Evolutionary conservation across 2,797 vertebrate species (phyloP), one percentile per base, ranked within the genome.

Genomic region (Lutra lutra): DNA sequence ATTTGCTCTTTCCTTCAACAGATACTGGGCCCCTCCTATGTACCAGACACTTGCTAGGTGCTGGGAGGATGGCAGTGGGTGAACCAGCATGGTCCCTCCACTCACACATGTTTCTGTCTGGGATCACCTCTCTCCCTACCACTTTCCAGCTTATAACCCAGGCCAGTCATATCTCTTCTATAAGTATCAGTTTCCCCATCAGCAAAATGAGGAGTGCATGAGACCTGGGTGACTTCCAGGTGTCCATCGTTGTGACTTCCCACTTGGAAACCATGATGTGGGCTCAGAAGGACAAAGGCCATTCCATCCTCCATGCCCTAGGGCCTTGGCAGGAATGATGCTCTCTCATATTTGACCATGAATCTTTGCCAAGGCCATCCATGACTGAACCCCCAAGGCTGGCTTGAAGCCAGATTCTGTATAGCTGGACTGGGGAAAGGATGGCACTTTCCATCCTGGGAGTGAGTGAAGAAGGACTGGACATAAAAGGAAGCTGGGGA

Each of bases 381-480:
- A 20, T 38, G 89, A 77, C 68, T 93, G 73, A 60, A 87, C 17
- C 25, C 78, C 77, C 35, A 21, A 89, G 68, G 86, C 40, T 93
- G 86, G 72, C 80, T 68, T 75, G 85, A 83, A 68, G 83, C 91
- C 90, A 89, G 77, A 75, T 68, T 89, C 70, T 89, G 80, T 29
- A 8, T 8, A 80, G 35, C 91, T 56, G 43, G 54, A 56, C 23
- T 32, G 29, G 48, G 38, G 38, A 72, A 91, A 17, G 6, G 23
- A 18, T 23, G 38, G 38, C 10, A 58, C 54, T 93, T 92, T 95
- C 75, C 66, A 70, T 56, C 21, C 32, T 38, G n/a, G 48, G 48
- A 27, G 70, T 90, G 70, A 72, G 56, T 90, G 56, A 54, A 87
- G 27, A 35, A 43, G 75, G 38, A 32, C 10, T 29, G 51, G 32